Conservation (phyloP, 2,113 vertebrate genomes). For the Recurvirostra avosetta region DNA sequence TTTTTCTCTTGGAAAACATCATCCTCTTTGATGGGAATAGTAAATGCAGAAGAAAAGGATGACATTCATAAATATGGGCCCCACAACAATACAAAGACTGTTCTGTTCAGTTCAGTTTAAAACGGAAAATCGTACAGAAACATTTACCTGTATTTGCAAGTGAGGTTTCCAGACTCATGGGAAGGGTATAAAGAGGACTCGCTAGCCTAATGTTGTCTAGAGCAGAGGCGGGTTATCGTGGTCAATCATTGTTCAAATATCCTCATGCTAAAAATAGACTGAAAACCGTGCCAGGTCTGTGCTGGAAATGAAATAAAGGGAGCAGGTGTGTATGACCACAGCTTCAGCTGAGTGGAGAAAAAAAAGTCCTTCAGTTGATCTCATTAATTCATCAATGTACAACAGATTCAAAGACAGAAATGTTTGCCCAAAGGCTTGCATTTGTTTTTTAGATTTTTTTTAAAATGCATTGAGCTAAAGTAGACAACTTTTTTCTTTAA, state of each 20-base stretch:
- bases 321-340: neutral
- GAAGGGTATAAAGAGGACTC: neutral
- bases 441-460: neutral
- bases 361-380: neutral
- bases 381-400: neutral
- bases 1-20: neutral
- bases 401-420: neutral
- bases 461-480: neutral
- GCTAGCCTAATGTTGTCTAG: neutral
- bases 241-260: constrained; percentile 11
- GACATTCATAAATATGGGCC: neutral
- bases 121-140: neutral
- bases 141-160: neutral
- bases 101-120: neutral
- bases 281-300: neutral
- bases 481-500: neutral
- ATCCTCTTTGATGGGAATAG: neutral
- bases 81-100: neutral
- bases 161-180: neutral
- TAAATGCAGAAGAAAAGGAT: neutral
- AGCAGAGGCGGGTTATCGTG: neutral
- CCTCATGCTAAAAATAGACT: neutral
- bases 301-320: neutral
- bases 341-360: neutral
- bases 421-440: neutral